Conservation (phyloP, 2,888 invertebrate genomes). For the Criorhina ranunculi region DNA sequence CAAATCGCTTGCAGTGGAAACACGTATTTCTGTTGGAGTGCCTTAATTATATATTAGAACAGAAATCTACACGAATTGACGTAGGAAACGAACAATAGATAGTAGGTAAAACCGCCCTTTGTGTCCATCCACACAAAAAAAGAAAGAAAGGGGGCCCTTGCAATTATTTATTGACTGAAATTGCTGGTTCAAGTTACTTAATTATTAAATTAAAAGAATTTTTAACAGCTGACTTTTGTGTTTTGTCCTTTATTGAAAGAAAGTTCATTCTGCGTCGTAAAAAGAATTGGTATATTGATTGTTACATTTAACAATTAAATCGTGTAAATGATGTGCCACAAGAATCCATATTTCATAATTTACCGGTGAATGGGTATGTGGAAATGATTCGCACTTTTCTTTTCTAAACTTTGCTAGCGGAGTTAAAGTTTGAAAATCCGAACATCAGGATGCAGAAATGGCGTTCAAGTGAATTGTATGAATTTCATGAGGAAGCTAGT, state of each 20-base stretch:
- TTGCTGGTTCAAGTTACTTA: slow-evolving; percentile 12
- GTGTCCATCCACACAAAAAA: not conserved
- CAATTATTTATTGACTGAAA: slow-evolving; percentile 35
- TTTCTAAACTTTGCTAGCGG: too few species aligned
- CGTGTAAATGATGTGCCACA: not conserved
- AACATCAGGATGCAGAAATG: too few species aligned
- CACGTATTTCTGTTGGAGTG: slow-evolving; percentile 1
- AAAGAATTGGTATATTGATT: too few species aligned
- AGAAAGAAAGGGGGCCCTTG: not conserved
- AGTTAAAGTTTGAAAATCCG: too few species aligned
- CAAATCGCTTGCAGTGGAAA: not conserved
- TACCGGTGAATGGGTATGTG: too few species aligned
- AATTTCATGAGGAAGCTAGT: too few species aligned
- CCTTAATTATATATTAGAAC: slow-evolving; percentile 7
- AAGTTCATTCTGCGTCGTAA: not conserved
- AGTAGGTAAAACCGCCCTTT: not conserved
- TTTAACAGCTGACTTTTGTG: slow-evolving; percentile 12
- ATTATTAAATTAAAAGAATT: slow-evolving; percentile 1
- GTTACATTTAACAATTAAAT: too few species aligned
- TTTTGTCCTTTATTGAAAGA: not conserved
- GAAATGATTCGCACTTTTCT: too few species aligned
- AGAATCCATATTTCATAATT: not conserved
- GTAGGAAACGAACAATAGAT: slow-evolving; percentile 5
- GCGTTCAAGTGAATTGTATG: too few species aligned
- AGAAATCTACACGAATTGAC: slow-evolving; percentile 32